Percentiles rank a stretch among this genome's conserved stretches.
phyloP scores from a whole-genome alignment of 1,140 invertebrate species.

The Thaumetopoea pityocampa region DNA sequence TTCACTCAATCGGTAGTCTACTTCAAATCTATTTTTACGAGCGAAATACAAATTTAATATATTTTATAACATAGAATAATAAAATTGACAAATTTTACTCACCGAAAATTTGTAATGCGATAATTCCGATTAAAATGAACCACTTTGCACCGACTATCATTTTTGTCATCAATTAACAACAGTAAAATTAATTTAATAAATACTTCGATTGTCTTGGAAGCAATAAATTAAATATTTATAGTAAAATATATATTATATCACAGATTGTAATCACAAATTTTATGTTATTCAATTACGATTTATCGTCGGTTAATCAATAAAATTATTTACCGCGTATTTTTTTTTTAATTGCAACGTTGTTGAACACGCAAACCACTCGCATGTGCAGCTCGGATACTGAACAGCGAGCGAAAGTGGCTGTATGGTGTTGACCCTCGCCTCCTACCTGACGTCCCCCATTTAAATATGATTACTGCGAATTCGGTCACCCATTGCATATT shows the following conservation, averaged over 20 bases:
- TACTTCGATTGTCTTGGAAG: neutral
- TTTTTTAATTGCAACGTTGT: constrained; percentile 10
- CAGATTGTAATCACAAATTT: constrained; percentile 7
- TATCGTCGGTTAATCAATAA: neutral
- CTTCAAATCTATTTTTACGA: too few species aligned
- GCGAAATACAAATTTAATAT: neutral
- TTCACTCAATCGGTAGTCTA: too few species aligned
- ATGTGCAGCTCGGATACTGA: constrained; percentile 40
- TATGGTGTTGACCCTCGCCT: constrained; percentile 37
- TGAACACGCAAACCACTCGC: constrained; percentile 51
- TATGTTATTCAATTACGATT: constrained; percentile 14
- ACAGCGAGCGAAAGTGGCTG: constrained; percentile 36
- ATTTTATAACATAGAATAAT: too few species aligned
- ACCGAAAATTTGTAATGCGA: constrained; percentile 53
- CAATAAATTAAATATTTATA: neutral
- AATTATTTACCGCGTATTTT: neutral
- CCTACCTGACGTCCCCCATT: constrained; percentile 35
- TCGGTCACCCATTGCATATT: constrained; percentile 13
- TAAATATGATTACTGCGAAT: constrained; percentile 29
- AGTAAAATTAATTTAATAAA: constrained; percentile 1
- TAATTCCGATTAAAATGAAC: constrained; percentile 75
- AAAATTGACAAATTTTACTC: constrained; percentile 26
- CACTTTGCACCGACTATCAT: constrained; percentile 61
- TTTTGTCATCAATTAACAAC: constrained; percentile 22
- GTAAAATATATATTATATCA: too few species aligned